Conservation (phyloP, 2,797 vertebrate genomes). For the Sebastes kiyomatsui region DNA sequence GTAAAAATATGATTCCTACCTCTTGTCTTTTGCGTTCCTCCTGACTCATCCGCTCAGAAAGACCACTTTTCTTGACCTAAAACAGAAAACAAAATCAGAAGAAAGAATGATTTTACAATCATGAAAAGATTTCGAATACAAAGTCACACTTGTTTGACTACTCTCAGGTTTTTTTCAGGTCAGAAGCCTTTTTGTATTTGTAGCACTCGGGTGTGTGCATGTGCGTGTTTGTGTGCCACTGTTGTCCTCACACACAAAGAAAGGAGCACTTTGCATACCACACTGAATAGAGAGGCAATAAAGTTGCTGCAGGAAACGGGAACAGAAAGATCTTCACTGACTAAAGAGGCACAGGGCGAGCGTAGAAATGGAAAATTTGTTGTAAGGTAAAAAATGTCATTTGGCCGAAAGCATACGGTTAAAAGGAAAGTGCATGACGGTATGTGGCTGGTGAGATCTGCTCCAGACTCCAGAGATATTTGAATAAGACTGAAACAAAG, state of each 20-base stretch:
- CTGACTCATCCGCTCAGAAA: constrained; percentile 85
- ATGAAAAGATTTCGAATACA: not conserved
- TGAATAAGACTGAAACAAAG: constrained; percentile 28
- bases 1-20: constrained; percentile 76
- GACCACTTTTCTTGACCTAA: constrained; percentile 93
- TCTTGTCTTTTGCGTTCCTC: constrained; percentile 96
- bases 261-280: constrained; percentile 44
- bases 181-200: constrained; percentile 4
- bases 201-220: not conserved
- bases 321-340: not conserved
- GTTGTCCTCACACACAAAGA: constrained; percentile 34
- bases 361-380: not conserved
- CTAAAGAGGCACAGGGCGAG: not conserved
- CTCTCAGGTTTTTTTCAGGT: not conserved
- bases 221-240: not conserved
- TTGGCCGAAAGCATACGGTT: not conserved
- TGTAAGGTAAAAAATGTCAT: not conserved
- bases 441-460: constrained; percentile 5
- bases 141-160: constrained; percentile 1
- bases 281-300: constrained; percentile 1
- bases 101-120: not conserved
- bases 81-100: not conserved
- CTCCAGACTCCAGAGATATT: not conserved
- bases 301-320: constrained; percentile 3
- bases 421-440: constrained; percentile 3